Evolutionary conservation across 2,113 vertebrate species (phyloP), one percentile per base, ranked within the genome.

Genomic region (Istiophorus platypterus): DNA sequence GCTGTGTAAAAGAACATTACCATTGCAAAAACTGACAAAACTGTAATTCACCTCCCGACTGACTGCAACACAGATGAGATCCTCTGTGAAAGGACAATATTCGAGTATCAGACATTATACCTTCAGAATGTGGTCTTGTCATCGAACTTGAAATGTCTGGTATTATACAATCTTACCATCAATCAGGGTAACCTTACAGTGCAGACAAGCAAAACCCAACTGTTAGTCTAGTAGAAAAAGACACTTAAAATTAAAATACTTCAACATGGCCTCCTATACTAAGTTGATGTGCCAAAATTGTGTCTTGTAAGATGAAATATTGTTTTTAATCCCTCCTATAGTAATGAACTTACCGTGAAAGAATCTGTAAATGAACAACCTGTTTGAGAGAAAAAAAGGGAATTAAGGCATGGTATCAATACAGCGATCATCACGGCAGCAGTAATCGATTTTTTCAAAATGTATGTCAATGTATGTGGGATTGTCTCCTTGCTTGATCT

Each of bases 161-260:
- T 54, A 31, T 52, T 63, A 63, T 17, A 8, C 11, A 39, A 58
- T 85, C 91, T 85, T 78, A 92, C 91, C 89, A 41, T 87, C 22
- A 4, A 87, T 79, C 17, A 15, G 11, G 29, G 85, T 91, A 24
- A 76, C 31, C 47, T 78, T 70, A 84, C 91, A 92, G 89, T 92
- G 59, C 26, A 75, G n/a, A 49, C n/a, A 73, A 63, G 59, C 4
- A 62, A 64, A 73, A 24, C 14, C 67, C 18, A 57, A 63, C 4
- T 39, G 26, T 85, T 66, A 88, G 24, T 56, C 2, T 8, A 4
- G 49, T 58, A 47, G 24, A 31, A 49, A 71, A n/a, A 14, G 49
- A 18, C 24, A 42, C 22, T 63, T 52, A 18, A 57, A 26, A 7
- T 34, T 34, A 29, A 49, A 2, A 24, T 26, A 13, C 7, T 17